Evolutionary conservation across 1,140 invertebrate genomes (phyloP).

Genomic region (Macrobrachium nipponense): DNA sequence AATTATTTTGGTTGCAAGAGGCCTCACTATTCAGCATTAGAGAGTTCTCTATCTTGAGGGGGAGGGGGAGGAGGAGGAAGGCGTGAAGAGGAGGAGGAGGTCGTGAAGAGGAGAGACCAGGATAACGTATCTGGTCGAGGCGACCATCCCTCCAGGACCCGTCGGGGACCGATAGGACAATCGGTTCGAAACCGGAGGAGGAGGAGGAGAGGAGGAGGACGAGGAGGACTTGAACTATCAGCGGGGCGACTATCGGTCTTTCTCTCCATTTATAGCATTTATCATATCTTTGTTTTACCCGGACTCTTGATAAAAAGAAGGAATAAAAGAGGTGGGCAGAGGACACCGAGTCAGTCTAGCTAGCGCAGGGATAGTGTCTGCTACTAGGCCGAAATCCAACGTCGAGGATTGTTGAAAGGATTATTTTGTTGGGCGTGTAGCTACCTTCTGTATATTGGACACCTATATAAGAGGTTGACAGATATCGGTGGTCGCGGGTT

Average conservation of each 20-base stretch:
- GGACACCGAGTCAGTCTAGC: slow-evolving; percentile 28
- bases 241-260: slow-evolving; percentile 39
- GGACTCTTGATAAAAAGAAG: slow-evolving; percentile 51
- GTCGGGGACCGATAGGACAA: slow-evolving; percentile 37
- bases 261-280: slow-evolving; percentile 57
- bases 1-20: too few relatives aligned
- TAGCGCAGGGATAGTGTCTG: slow-evolving; percentile 6
- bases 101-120: too few relatives aligned
- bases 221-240: slow-evolving; percentile 55
- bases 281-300: slow-evolving; percentile 61
- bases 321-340: slow-evolving; percentile 53
- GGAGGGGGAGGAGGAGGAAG: too few relatives aligned
- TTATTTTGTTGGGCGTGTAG: too few relatives aligned
- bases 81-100: background rate
- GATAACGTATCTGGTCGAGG: background rate
- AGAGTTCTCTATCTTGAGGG: too few relatives aligned
- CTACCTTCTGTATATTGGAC: too few relatives aligned
- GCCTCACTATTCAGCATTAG: too few relatives aligned
- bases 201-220: slow-evolving; percentile 3
- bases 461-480: too few relatives aligned
- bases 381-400: too few relatives aligned
- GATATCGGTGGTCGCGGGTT: too few relatives aligned
- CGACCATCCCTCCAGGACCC: background rate
- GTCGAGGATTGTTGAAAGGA: too few relatives aligned
- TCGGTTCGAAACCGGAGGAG: background rate